Evolutionary conservation across 2,113 vertebrate species (phyloP), one percentile per base, ranked within the genome.

Genomic region (Eubucco bourcierii): DNA sequence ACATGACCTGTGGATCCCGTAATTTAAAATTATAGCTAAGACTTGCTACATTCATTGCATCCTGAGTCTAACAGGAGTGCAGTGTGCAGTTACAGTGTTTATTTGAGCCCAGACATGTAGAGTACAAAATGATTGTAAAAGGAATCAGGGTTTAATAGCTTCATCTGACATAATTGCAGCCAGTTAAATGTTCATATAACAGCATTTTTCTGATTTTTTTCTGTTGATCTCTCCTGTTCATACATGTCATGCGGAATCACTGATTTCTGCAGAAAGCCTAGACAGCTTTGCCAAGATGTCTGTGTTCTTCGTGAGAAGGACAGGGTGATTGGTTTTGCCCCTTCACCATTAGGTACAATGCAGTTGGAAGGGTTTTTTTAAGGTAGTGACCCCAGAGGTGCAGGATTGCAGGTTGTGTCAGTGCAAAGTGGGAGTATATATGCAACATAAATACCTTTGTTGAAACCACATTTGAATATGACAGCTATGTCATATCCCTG

Each of bases 161-260:
- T 67, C 5, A 19, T 50, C 16, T 64, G 56, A 46, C 10, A 1
- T 29, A 56, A 47, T n/a, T 47, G 0, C 17, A 64, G 6, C 13
- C 25, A 56, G 33, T 71, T 77, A 52, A 63, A 25, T 10, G 4
- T 80, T 80, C 18, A 16, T 18, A 15, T 1, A 50, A 58, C 29
- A 41, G 27, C 29, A 1, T 72, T 90, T 85, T 77, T 55, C 16
- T 66, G 0, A 39, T 58, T 53, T 23, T 82, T 23, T 82, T 80
- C 55, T 75, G 33, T n/a, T 80, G 76, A 52, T 80, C 47, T 84
- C 31, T 75, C 61, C 34, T 82, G 1, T 66, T 66, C 9, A 5
- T 64, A 17, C 18, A 34, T 80, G 9, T 84, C 55, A 0, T 95
- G 90, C 90, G 94, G 94, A 96, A 94, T 95, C 85, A 91, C 18